Base-by-base conservation (phyloP, 2,113 vertebrate genomes). In the Misgurnus mizolepis region DNA sequence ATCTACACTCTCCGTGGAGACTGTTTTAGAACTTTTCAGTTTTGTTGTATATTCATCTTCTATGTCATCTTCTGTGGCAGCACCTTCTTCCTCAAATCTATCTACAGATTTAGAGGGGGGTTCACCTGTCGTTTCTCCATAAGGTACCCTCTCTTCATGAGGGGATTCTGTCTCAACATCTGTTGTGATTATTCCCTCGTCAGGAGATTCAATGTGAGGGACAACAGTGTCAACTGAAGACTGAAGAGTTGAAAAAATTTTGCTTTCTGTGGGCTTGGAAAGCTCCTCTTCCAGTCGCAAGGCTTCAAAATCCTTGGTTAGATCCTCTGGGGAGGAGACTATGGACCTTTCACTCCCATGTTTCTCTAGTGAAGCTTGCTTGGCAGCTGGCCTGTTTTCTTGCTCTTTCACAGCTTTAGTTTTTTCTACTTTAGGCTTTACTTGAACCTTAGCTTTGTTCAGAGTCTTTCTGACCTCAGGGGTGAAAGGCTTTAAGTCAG, bases 381-480 rank as follows among this genome's bases (percentile, higher is more conserved):
- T 88, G 82, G 91, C 80, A 89, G 88, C 76, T 0, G 87, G 82
- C 81, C 92, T 95, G 81, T 95, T 92, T 79, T 95, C 94, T 76
- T 86, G 76, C 67, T 96, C 93, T 83, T 95, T 96, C 12, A 86
- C 91, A 11, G 81, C 86, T 88, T 96, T 95, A 4, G 87, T 90
- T 87, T 95, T 98, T 83, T 98, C 96, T 0, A 87, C 67, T 87
- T 96, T 97, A 67, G 94, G 86, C 83, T 95, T 96, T 0, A 90
- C 88, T 67, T 97, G 95, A 85, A 90, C 91, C 87, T 98, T 99
- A 39, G 95, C 96, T 88, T 97, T 99, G 86, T 95, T 95, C 66
- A 99, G 85, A 6, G 97, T 98, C 86, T 98, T 98, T 27, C 96
- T 94, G 49, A 98, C 97, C 88, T 99, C 97, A 34, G 97, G 96